Conservation (phyloP, 2,113 vertebrate genomes). For the Corapipo altera region DNA sequence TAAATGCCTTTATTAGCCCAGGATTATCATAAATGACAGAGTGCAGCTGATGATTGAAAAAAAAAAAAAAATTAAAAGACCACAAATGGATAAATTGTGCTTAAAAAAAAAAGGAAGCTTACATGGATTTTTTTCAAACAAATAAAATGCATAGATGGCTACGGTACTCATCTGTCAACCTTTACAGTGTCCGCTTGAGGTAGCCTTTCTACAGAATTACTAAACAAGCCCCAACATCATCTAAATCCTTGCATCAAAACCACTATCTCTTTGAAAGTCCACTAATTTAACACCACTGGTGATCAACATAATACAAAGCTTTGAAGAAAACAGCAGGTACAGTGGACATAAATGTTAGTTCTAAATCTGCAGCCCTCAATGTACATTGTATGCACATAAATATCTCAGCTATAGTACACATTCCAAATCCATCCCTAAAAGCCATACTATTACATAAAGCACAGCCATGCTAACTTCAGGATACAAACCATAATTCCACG, state of each 20-base stretch:
- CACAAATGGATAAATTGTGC: slow-evolving; percentile 44
- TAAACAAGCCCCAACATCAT: slow-evolving; percentile 62
- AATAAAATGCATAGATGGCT: slow-evolving; percentile 66
- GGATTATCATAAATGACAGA: slow-evolving; percentile 60
- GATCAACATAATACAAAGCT: slow-evolving; percentile 65
- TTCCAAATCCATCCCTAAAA: slow-evolving; percentile 71
- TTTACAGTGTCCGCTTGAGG: slow-evolving; percentile 74
- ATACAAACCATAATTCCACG: slow-evolving; percentile 81
- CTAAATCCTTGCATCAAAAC: slow-evolving; percentile 61
- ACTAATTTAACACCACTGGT: slow-evolving; percentile 63
- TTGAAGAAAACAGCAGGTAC: slow-evolving; percentile 69
- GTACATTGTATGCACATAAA: slow-evolving; percentile 69
- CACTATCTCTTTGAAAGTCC: slow-evolving; percentile 45
- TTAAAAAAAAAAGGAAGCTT: slow-evolving; percentile 25
- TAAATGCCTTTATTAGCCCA: slow-evolving; percentile 64
- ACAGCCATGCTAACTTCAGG: slow-evolving; percentile 79
- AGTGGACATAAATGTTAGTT: slow-evolving; percentile 68
- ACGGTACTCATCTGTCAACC: slow-evolving; percentile 55
- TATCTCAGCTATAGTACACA: slow-evolving; percentile 72
- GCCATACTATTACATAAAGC: slow-evolving; percentile 73
- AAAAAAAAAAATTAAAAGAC: slow-evolving; percentile 46
- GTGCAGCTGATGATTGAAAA: slow-evolving; percentile 49
- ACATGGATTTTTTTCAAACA: slow-evolving; percentile 48
- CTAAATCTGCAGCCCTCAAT: slow-evolving; percentile 66
- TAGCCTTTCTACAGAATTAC: slow-evolving; percentile 74